Evolutionary conservation across 2,113 vertebrate species (phyloP).

Genomic region (Rattus norvegicus): DNA sequence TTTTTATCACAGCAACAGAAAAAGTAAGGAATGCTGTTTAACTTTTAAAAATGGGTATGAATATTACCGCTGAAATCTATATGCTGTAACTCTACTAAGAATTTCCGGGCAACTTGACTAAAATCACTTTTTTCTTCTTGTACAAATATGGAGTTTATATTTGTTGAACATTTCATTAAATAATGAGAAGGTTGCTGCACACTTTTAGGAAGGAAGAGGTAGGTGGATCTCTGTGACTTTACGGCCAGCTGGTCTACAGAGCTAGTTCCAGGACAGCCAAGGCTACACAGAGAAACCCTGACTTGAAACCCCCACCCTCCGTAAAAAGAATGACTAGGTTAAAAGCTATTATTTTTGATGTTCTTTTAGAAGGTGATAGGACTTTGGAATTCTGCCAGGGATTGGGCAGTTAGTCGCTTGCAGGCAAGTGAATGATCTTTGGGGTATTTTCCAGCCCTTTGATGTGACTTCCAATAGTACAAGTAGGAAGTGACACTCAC

Average conservation of each 20-base stretch:
- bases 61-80: neutral
- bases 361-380: neutral
- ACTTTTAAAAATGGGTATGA: neutral
- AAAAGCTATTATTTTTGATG: neutral
- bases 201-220: neutral
- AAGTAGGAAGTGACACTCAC: neutral
- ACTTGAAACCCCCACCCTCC: accelerated
- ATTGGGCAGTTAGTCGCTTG: neutral
- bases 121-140: slow-evolving; percentile 26
- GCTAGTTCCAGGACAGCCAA: neutral
- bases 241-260: no score
- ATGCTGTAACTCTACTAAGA: neutral
- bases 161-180: slow-evolving; percentile 11
- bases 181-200: neutral
- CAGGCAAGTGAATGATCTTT: neutral
- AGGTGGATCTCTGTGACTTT: neutral
- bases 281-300: no score
- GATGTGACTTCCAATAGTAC: neutral
- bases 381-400: neutral
- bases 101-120: neutral
- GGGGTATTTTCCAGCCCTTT: neutral
- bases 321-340: neutral
- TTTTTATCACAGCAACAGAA: neutral
- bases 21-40: neutral
- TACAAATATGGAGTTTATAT: neutral